These are phyloP conservation scores for Epizoanthus illoricatus DNA, from an alignment of 92 coral and sea anemone species.

Conservation along the genomic window DNA sequence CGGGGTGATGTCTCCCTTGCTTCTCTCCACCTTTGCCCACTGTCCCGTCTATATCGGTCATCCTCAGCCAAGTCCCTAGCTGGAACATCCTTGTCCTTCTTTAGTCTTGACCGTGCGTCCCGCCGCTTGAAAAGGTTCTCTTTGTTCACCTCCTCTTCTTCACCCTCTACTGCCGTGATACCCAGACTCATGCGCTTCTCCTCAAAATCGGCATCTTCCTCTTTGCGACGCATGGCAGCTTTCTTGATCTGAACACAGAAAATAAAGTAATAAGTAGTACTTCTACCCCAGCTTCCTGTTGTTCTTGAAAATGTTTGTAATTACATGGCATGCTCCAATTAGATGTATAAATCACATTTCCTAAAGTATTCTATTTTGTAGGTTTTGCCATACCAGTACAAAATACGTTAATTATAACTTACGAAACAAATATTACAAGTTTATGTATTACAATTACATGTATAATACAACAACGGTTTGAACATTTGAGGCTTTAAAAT, in stretches of 20 bases:
- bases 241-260: slow-evolving; percentile 64
- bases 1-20: slow-evolving; percentile 60
- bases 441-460: no score
- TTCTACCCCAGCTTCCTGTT: not conserved
- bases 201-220: slow-evolving; percentile 91
- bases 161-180: slow-evolving; percentile 80
- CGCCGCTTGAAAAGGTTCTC: slow-evolving; percentile 75
- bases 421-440: no score
- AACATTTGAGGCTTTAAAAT: no score
- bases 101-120: slow-evolving; percentile 66
- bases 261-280: not conserved
- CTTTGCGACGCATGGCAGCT: slow-evolving; percentile 87
- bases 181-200: slow-evolving; percentile 93
- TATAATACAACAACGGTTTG: no score
- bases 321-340: not conserved
- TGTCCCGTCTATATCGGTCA: slow-evolving; percentile 53
- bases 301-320: not conserved
- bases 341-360: not conserved
- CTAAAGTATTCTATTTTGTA: not conserved
- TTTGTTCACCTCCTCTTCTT: slow-evolving; percentile 80
- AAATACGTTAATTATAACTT: no score
- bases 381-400: not conserved
- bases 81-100: slow-evolving; percentile 62
- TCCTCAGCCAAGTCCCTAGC: slow-evolving; percentile 61
- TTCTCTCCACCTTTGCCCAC: slow-evolving; percentile 76